A percentile compares a stretch with the other conserved stretches of the same genome.
Evolutionary conservation across 2,888 invertebrate species (phyloP).

Genomic region (Oasisia sp.): DNA sequence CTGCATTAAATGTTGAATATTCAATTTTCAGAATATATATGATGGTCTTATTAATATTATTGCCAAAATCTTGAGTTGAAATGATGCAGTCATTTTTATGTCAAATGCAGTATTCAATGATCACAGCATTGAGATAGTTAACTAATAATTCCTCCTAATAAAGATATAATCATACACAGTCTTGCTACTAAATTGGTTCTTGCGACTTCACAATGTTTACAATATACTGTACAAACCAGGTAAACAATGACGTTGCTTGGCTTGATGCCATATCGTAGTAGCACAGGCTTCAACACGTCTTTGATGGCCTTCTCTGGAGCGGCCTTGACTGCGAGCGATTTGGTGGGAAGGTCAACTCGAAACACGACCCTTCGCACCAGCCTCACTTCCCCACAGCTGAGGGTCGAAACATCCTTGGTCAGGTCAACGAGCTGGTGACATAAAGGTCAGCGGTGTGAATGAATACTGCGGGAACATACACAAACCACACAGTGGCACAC

Average conservation of each 20-base stretch:
- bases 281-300: conserved; percentile 87
- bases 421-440: conserved; percentile 74
- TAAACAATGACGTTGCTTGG: conserved; percentile 77
- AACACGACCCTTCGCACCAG: conserved; percentile 88
- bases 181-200: not conserved
- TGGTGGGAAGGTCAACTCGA: conserved; percentile 84
- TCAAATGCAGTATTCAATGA: too few species aligned
- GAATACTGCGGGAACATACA: not conserved
- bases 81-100: too few species aligned
- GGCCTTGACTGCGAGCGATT: conserved; percentile 84
- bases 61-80: too few species aligned
- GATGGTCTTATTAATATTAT: too few species aligned
- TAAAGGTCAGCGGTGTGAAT: conserved; percentile 24
- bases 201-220: not conserved
- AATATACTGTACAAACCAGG: conserved; percentile 57
- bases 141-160: not conserved
- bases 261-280: conserved; percentile 84
- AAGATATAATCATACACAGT: not conserved
- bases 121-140: too few species aligned
- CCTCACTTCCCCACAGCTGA: conserved; percentile 85
- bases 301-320: conserved; percentile 83
- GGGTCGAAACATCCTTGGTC: conserved; percentile 75
- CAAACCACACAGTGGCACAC: not conserved
- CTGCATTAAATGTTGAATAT: too few species aligned
- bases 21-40: too few species aligned